Evolutionary conservation across 2,888 invertebrate species (phyloP).

Genomic region (Pemphredon lugubris): DNA sequence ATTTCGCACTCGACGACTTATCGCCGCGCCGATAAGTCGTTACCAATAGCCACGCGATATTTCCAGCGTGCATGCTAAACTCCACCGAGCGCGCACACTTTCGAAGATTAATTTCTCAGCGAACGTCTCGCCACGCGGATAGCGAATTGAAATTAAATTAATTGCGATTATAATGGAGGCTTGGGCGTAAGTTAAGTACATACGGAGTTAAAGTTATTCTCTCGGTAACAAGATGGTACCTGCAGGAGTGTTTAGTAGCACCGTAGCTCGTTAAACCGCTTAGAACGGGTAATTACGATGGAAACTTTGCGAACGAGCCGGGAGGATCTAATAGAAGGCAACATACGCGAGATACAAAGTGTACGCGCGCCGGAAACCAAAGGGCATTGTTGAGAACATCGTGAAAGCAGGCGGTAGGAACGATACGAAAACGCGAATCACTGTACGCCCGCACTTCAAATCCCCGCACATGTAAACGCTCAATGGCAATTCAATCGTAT

Average conservation of each 20-base stretch:
- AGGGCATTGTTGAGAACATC: constrained; percentile 24
- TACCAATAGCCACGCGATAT: too few relatives aligned
- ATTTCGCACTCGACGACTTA: too few relatives aligned
- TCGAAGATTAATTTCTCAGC: too few relatives aligned
- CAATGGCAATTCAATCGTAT: constrained; percentile 34
- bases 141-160: constrained; percentile 44
- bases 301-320: constrained; percentile 61
- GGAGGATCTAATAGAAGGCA: constrained; percentile 41
- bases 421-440: constrained; percentile 8
- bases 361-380: neutral
- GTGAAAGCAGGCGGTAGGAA: too few relatives aligned
- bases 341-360: neutral
- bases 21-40: too few relatives aligned
- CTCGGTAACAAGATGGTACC: constrained; percentile 43
- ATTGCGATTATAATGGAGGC: constrained; percentile 9
- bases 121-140: constrained; percentile 5
- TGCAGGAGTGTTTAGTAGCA: constrained; percentile 53
- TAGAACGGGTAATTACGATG: constrained; percentile 64
- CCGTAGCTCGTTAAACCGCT: constrained; percentile 62
- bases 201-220: constrained; percentile 45
- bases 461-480: constrained; percentile 43
- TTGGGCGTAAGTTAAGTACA: constrained; percentile 39
- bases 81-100: too few relatives aligned
- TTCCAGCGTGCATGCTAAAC: too few relatives aligned
- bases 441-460: constrained; percentile 35